Base-by-base conservation (phyloP, 2,888 invertebrate genomes). In the Phrixothrix hirtus region DNA sequence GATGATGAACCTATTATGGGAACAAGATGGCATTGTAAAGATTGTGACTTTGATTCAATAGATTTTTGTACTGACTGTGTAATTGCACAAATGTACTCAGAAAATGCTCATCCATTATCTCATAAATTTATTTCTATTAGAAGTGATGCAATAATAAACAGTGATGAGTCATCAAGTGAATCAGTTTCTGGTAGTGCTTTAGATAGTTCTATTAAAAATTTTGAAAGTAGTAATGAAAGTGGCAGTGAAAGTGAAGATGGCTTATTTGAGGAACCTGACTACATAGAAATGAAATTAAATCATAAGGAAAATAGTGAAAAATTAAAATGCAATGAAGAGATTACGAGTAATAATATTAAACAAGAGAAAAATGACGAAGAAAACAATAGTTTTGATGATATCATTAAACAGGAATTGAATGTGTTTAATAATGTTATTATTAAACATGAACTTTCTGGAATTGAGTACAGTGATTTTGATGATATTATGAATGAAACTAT, bases 41-140 rank as follows among this genome's bases (percentile, higher is more conserved):
- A 83, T 45, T 89, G 89, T 64, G 75, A 78, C 32, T 65, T 69
- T 1, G 71, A 72, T 27, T 77, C 78, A 1, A 71, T 86, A 0
- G 84, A 88, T 69, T 80, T 84, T 60, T 89, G 89, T 62, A 78
- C 80, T 0, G 83, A 84, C 62, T 87, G 87, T 63, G 78, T 84
- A 1, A 68, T 83, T 1, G 72, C 78, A 1, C 84, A 84, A 66
- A 61, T 83, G 57, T 78, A 78, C 54, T 71, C 76, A 2, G 72
- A 73, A 50, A 77, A 73, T 7, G 59, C 68, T n/a, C 81, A 81
- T 63, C 74, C 79, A 11, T 59, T 77, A 30, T 66, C 66, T 2
- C 81, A 82, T 60, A 75, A 70, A 59, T 66, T 81, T 43, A 68
- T 64, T 13, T 35, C 56, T n/a, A 27, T 59, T 39, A 39, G 46